Percentiles rank a stretch among this genome's conserved stretches.
phyloP scores from a whole-genome alignment of 2,113 vertebrate genomes.

The Pao palembangensis region DNA sequence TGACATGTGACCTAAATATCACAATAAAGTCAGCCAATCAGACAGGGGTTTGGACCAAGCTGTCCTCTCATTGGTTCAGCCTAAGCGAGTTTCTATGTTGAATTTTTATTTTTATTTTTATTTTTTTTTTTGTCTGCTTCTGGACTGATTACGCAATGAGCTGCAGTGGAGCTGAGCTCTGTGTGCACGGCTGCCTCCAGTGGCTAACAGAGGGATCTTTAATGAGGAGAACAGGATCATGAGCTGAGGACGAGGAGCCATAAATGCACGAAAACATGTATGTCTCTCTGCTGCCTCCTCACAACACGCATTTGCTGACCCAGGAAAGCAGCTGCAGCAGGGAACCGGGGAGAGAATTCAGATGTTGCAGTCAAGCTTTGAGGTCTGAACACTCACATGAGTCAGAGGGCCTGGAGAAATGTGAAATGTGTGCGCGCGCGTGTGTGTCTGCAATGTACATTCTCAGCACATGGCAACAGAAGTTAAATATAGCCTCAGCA shows the following conservation, averaged over 20 bases:
- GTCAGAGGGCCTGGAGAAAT: constrained; percentile 20
- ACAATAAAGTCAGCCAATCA: constrained; percentile 42
- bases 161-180: constrained; percentile 9
- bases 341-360: too few relatives aligned
- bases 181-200: not conserved
- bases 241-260: not conserved
- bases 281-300: not conserved
- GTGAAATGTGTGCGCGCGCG: constrained; percentile 23
- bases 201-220: not conserved
- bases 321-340: too few relatives aligned
- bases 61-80: constrained; percentile 35
- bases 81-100: constrained; percentile 35
- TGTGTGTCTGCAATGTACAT: constrained; percentile 54
- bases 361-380: too few relatives aligned
- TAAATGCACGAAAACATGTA: not conserved
- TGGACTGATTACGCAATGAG: not conserved
- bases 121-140: constrained; percentile 18
- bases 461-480: constrained; percentile 75
- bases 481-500: constrained; percentile 74
- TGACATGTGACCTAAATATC: too few relatives aligned
- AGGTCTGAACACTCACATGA: constrained; percentile 3
- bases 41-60: not conserved
- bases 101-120: constrained; percentile 38
- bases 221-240: constrained; percentile 1
- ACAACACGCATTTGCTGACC: too few relatives aligned